Conservation (phyloP, 2,888 invertebrate genomes). For the Orthonychiurus folsomi region DNA sequence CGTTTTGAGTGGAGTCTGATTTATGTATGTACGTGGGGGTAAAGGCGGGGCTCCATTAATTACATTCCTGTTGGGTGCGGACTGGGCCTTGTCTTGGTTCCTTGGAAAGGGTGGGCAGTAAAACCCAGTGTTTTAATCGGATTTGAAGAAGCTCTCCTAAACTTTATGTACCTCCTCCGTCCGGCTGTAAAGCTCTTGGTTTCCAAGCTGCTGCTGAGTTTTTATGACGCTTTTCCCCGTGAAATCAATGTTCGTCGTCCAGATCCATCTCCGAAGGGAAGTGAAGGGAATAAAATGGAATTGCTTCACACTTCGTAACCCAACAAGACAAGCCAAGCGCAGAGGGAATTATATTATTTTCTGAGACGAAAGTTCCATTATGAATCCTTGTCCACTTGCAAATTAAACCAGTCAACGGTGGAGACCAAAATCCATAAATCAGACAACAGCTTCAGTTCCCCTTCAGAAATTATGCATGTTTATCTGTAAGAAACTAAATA, state of each 20-base stretch:
- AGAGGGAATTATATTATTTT: no score
- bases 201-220: not conserved
- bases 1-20: no score
- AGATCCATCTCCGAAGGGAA: not conserved
- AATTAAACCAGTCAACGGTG: no score
- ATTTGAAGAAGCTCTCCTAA: not conserved
- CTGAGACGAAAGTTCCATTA: no score
- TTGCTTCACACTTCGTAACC: not conserved
- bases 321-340: no score
- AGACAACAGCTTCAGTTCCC: no score
- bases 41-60: no score
- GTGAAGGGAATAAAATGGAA: not conserved
- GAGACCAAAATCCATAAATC: no score
- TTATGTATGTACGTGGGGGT: not conserved
- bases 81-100: not conserved
- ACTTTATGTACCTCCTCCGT: not conserved
- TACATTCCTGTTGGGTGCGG: not conserved
- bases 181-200: not conserved
- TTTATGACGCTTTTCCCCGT: not conserved
- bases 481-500: no score
- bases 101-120: not conserved
- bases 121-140: not conserved
- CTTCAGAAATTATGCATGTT: no score
- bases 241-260: conserved; percentile 1
- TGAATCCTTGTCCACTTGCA: no score